These are phyloP conservation scores for Aradus depressus DNA, from an alignment of 2,888 invertebrate species.

Conservation along the genomic window DNA sequence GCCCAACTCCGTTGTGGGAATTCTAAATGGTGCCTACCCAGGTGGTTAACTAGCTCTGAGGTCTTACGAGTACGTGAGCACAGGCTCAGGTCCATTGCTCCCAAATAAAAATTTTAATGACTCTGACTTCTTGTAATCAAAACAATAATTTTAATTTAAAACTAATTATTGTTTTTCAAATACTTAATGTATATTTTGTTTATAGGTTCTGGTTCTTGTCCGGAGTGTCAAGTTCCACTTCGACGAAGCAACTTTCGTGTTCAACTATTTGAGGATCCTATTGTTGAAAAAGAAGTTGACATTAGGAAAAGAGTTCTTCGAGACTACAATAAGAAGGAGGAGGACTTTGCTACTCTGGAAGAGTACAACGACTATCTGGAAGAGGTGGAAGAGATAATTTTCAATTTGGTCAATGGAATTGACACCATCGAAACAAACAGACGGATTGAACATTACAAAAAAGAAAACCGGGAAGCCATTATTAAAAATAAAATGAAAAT, in stretches of 20 bases:
- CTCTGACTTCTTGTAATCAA: too few relatives aligned
- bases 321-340: conserved; percentile 90
- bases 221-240: conserved; percentile 81
- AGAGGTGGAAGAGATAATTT: conserved; percentile 84
- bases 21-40: too few relatives aligned
- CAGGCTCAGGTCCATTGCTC: too few relatives aligned
- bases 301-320: conserved; percentile 77
- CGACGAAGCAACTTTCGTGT: conserved; percentile 82
- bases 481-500: conserved; percentile 58
- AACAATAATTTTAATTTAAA: too few relatives aligned
- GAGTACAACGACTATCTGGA: conserved; percentile 96
- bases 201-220: conserved; percentile 83
- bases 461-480: conserved; percentile 76
- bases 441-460: conserved; percentile 80
- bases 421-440: conserved; percentile 81
- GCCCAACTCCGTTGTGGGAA: too few relatives aligned
- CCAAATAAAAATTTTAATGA: too few relatives aligned
- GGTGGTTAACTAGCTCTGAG: too few relatives aligned
- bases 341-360: conserved; percentile 70
- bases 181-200: conserved; percentile 23
- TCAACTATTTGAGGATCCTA: conserved; percentile 91
- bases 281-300: conserved; percentile 95
- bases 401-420: conserved; percentile 78
- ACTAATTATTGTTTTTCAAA: too few relatives aligned
- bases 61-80: too few relatives aligned